Evolutionary conservation across 2,797 vertebrate genomes (phyloP), one percentile per base, ranked within the genome.

Genomic region (Enteromius viviparus): DNA sequence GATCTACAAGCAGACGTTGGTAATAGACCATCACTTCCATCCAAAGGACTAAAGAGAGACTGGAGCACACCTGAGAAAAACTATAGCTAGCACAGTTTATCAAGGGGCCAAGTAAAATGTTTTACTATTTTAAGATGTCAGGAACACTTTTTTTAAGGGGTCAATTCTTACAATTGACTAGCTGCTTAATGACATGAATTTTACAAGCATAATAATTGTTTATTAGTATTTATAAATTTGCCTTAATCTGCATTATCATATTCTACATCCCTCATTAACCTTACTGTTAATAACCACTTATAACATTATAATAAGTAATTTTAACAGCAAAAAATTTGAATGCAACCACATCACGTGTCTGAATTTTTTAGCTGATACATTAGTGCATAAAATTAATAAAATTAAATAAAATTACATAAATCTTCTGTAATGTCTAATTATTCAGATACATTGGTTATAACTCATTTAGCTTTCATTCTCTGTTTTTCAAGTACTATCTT

Each of bases 11-110:
- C 65, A 78, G 82, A 84, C 60, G 29, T 19, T 45, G 45, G 68
- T 87, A 87, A 79, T 68, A 81, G 75, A 85, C 80, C 68, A 78
- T 79, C 83, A 79, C 53, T 83, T 85, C 76, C 37, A 80, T 47
- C 26, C 40, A 21, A 62, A 34, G 45, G 45, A 76, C 47, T 65
- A 78, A 19, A 19, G n/a, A 66, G 32, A 64, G 62, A 17, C 29
- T 64, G 6, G 62, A 49, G 6, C 21, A 60, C 32, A 78, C 60
- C 47, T 58, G n/a, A 87, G 62, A 47, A 45, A 32, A 12, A 47
- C 55, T 26, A 64, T 26, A 60, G 40, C 37, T 76, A 6, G n/a
- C 11, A 23, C 32, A 58, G 37, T 40, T 40, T 58, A 58, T 40
- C 32, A 76, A 58, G 12, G 12, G 21, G n/a, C 3, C 58, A 58